Evolutionary conservation across 2,888 invertebrate species (phyloP), one percentile per base, ranked within the genome.

Genomic region (Oxytorus armatus): DNA sequence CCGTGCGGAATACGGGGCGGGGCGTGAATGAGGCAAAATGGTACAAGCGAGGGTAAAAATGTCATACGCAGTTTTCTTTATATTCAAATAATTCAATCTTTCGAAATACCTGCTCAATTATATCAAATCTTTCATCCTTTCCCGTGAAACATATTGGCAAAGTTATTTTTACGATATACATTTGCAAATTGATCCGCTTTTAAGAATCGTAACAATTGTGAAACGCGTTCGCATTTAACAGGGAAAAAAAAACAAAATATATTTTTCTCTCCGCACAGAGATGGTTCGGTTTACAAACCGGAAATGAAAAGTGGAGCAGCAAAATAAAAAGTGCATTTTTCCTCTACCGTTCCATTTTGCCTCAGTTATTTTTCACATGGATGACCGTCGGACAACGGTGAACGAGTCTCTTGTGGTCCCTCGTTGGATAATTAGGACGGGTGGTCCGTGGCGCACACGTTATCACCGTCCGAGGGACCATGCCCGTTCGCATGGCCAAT

Each of bases 341-440:
- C 25, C 57, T 29, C n/a, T 0, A n/a, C n/a, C 16, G 53, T 55
- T n/a, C 3, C 23, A 47, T 66, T 8, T 23, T 16, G 47, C 55
- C 33, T 3, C 44, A 44, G 29, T 29, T n/a, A 5, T 42, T 61
- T 33, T 21, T n/a, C 42, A 10, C n/a, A 21, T 36, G 42, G 18
- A 42, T 21, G 51, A 70, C 44, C 65, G 42, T 57, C 51, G 25
- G 44, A 29, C 44, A 59, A 18, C 47, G 61, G 21, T 23, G 51
- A 57, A 47, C 61, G 76, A 63, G 69, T 76, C 18, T 29, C 66
- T 23, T 44, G n/a, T n/a, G 80, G 74, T 82, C 82, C 72, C 80
- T 72, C 61, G 80, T 73, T 76, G 77, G 83, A 83, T 84, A 84
- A 84, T 84, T 84, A 84, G 84, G 77, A n/a, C n/a, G 76, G 70